phyloP scores from a whole-genome alignment of 2,888 invertebrate genomes.

The Tenthredo mesomela region DNA sequence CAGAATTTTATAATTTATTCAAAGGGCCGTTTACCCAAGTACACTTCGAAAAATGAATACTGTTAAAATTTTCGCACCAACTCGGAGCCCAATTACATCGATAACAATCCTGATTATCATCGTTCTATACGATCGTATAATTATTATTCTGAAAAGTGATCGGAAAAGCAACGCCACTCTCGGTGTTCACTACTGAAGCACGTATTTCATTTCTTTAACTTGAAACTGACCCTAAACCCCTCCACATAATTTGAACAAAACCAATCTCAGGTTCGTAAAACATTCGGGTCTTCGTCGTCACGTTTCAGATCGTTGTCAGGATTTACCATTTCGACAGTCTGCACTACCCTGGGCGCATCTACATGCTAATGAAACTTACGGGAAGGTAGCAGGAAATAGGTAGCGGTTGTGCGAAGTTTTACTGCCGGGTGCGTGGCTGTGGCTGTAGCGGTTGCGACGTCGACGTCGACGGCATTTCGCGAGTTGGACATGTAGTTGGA shows the following conservation, averaged over 20 bases:
- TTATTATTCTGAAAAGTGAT: slow-evolving; percentile 8
- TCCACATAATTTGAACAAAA: slow-evolving; percentile 37
- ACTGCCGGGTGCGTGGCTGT: slow-evolving; percentile 43
- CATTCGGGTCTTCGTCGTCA: slow-evolving; percentile 45
- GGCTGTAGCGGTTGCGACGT: background rate
- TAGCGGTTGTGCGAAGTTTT: slow-evolving; percentile 45
- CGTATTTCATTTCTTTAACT: slow-evolving; percentile 42
- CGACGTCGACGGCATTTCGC: slow-evolving; percentile 26
- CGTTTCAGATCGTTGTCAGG: slow-evolving; percentile 51
- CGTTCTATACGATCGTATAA: background rate
- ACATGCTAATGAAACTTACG: slow-evolving; percentile 49
- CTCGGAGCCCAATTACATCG: background rate
- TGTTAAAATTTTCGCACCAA: background rate
- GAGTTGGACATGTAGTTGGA: slow-evolving; percentile 40
- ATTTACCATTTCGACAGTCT: slow-evolving; percentile 40
- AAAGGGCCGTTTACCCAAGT: background rate
- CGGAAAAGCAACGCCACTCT: background rate
- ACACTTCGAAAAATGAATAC: background rate
- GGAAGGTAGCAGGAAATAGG: slow-evolving; percentile 41
- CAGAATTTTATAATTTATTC: slow-evolving; percentile 36
- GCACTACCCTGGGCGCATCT: slow-evolving; percentile 33
- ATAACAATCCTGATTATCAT: background rate
- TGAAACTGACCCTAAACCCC: slow-evolving; percentile 30
- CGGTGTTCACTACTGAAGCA: background rate
- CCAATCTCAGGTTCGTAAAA: slow-evolving; percentile 48